Conservation (phyloP, 2,113 vertebrate species). For the Calyptommatus sinebrachiatus region DNA sequence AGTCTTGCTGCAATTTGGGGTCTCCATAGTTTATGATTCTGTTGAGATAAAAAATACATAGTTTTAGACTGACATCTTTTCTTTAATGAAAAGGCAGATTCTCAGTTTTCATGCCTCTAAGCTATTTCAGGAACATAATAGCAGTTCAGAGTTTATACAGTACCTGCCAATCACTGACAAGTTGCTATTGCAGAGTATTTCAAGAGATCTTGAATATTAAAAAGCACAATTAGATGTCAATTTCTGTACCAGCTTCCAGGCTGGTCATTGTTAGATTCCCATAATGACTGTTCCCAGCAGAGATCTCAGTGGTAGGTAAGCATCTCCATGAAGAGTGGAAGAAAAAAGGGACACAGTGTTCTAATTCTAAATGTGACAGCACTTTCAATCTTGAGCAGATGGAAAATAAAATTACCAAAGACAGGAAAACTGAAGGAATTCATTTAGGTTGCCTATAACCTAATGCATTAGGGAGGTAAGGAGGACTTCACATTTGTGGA, state of each 20-base stretch:
- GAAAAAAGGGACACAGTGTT: constrained; percentile 30
- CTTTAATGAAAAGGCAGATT: neutral
- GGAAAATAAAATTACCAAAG: constrained; percentile 3
- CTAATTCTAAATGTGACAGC: constrained; percentile 25
- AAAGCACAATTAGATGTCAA: constrained; percentile 53
- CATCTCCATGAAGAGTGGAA: neutral
- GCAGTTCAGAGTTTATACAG: neutral
- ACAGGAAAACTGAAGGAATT: too few relatives aligned
- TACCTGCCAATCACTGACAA: neutral
- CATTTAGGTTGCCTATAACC: too few relatives aligned
- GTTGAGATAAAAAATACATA: neutral
- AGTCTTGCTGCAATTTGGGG: neutral
- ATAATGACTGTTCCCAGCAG: constrained; percentile 23
- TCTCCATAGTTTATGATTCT: neutral
- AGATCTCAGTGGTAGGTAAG: neutral
- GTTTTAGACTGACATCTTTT: neutral
- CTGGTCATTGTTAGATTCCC: constrained; percentile 42
- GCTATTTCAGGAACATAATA: constrained; percentile 1
- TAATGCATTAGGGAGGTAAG: too few relatives aligned
- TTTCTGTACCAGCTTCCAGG: constrained; percentile 27
- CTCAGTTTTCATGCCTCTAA: neutral
- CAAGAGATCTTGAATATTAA: constrained; percentile 37
- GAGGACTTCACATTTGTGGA: too few relatives aligned
- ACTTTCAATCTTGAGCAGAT: constrained; percentile 3
- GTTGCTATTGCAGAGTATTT: constrained; percentile 8